phyloP scores from a whole-genome alignment of 2,797 vertebrate species.

The Coilia nasus region DNA sequence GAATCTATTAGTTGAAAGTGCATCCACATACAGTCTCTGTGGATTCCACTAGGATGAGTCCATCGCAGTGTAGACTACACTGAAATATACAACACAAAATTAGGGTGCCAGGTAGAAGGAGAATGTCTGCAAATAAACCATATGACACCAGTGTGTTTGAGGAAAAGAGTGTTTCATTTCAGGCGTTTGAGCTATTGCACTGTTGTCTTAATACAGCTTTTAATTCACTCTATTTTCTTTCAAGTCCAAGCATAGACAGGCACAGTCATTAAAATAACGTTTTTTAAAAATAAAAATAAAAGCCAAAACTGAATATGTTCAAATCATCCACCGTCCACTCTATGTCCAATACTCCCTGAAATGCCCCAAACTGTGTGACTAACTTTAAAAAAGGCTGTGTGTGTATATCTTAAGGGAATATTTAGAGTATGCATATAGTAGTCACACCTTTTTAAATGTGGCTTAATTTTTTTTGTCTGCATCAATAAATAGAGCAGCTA shows the following conservation, averaged over 20 bases:
- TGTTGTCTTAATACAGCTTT: neutral
- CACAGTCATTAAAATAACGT: neutral
- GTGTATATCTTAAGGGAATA: neutral
- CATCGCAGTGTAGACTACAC: neutral
- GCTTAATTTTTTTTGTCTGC: neutral
- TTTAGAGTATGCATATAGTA: neutral
- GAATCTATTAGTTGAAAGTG: neutral
- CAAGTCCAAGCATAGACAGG: slow-evolving; percentile 1
- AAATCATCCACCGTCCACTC: neutral
- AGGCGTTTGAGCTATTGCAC: slow-evolving; percentile 9
- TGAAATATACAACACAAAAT: slow-evolving; percentile 10
- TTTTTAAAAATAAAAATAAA: slow-evolving; percentile 5
- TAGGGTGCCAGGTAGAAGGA: neutral
- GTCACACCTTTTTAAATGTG: neutral
- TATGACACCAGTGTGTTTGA: neutral
- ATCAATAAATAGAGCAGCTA: slow-evolving; percentile 16
- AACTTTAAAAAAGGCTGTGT: neutral
- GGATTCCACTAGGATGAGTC: neutral
- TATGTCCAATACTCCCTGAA: slow-evolving; percentile 8
- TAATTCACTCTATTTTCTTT: neutral
- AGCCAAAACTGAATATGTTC: neutral
- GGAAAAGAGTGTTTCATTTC: slow-evolving; percentile 1
- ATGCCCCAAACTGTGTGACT: neutral
- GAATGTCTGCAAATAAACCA: neutral
- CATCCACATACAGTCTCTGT: neutral